Evolutionary conservation across 2,888 invertebrate genomes (phyloP), one percentile per base, ranked within the genome.

Genomic region (Stegophylla sp.): DNA sequence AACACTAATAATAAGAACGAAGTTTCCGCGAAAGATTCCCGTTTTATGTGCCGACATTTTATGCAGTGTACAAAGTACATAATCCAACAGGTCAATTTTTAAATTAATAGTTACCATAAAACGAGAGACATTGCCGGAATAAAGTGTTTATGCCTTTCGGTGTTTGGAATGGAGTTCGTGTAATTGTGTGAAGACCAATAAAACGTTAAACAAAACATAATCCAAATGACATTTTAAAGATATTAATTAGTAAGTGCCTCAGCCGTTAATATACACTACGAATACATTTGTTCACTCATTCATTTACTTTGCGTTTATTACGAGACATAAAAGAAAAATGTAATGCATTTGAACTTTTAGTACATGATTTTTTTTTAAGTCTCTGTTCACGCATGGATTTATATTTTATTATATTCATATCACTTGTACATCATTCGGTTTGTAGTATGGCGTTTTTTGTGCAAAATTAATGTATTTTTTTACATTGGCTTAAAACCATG

Each of bases 51-150:
- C 51, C 12, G 1, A 53, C 53, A 20, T 53, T 71, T 53, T 51
- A 41, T 71, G 20, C 20, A 20, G 20, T 71, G 2, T 17, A 45
- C 51, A 34, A 51, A 69, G 34, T 15, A 26, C 15, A 26, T 43
- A 59, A 72, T 59, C 71, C 56, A 41, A 41, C 71, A 1, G 56
- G 56, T 72, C 41, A 72, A 72, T 72, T 72, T 72, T 10, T 4
- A 41, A 72, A 59, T 26, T 56, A 72, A 72, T 59, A 43, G 17
- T 26, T 43, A 43, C 41, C 10, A 72, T 72, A 72, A 72, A 72
- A 72, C 13, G 41, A 56, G 23, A 41, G 12, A 23, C 56, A 56
- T 72, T 23, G 56, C 41, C 56, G 28, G 26, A 51, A 69, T 34
- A 69, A 71, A 15, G 71, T 34, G 34, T 7, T 13, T 51, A 51